Evolutionary conservation across 2,113 vertebrate species (phyloP), one percentile per base, ranked within the genome.

Genomic region (Austrofundulus limnaeus): DNA sequence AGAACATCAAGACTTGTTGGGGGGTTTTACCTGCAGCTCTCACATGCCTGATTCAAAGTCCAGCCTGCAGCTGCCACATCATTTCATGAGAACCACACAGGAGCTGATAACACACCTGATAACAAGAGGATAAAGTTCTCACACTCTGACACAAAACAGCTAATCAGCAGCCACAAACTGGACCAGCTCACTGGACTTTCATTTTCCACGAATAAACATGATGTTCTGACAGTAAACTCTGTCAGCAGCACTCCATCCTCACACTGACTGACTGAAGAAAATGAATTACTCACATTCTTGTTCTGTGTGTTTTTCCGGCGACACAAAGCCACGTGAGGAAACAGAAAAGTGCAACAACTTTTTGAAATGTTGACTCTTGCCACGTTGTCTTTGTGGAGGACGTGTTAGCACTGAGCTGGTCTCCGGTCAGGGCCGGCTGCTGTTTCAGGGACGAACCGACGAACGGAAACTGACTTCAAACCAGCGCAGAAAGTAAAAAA

Each of bases 11-110:
- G 5, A 46, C 45, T 41, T 43, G 54, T 72, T 76, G 43, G 9
- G 34, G 23, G n/a, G n/a, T n/a, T n/a, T n/a, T 52, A 61, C 61
- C 75, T 11, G 65, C 78, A 59, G 64, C 39, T 78, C 11, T 55
- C 12, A 58, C 17, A 53, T 60, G 48, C 57, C 39, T 5, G 50
- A 83, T 71, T 70, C 87, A 88, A 89, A 89, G 89, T 89, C 6
- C 87, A 82, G 20, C 6, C 23, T 52, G 9, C 2, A 13, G 43
- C 59, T 87, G 85, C 90, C 89, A 92, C 89, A 90, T 91, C 87
- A 85, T 72, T 67, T 62, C 72, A 61, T 28, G 56, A 47, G 55
- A 58, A 61, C 50, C 65, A 70, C 63, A 75, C 69, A 64, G 31
- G 50, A 48, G 64, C 64, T 77, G 70, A 84, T 85, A 87, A 71